Conservation (phyloP, 2,797 vertebrate species). For the Chelidonichthys spinosus region DNA sequence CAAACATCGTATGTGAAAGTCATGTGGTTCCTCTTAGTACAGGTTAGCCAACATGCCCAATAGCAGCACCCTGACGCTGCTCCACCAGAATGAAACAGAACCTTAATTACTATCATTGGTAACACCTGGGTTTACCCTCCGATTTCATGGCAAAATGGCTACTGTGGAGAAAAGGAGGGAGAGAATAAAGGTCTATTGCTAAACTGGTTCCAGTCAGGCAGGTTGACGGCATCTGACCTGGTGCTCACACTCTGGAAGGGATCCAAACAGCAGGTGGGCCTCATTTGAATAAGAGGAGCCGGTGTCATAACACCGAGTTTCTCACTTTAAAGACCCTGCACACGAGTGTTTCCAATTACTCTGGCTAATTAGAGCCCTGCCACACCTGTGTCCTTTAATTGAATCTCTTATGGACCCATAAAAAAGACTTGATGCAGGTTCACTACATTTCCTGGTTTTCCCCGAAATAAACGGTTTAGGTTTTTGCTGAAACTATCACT, state of each 20-base stretch:
- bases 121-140: background rate
- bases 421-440: background rate
- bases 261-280: constrained; percentile 44
- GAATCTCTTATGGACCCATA: constrained; percentile 3
- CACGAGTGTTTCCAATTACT: constrained; percentile 18
- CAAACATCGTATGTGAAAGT: no score
- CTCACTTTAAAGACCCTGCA: background rate
- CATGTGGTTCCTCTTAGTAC: background rate
- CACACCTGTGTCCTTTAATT: constrained; percentile 17
- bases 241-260: background rate
- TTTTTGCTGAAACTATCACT: background rate
- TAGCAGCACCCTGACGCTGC: no score
- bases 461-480: background rate
- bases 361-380: constrained; percentile 11
- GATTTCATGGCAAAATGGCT: background rate
- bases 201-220: background rate
- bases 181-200: background rate
- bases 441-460: background rate
- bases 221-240: background rate
- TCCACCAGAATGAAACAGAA: no score
- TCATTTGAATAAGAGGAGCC: constrained; percentile 13
- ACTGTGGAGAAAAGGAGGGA: background rate
- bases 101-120: no score
- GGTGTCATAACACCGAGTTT: background rate
- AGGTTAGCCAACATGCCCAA: no score